Percentiles rank a stretch among this genome's conserved stretches.
phyloP scores from a whole-genome alignment of 2,113 vertebrate genomes.

The Rhodinocichla rosea region DNA sequence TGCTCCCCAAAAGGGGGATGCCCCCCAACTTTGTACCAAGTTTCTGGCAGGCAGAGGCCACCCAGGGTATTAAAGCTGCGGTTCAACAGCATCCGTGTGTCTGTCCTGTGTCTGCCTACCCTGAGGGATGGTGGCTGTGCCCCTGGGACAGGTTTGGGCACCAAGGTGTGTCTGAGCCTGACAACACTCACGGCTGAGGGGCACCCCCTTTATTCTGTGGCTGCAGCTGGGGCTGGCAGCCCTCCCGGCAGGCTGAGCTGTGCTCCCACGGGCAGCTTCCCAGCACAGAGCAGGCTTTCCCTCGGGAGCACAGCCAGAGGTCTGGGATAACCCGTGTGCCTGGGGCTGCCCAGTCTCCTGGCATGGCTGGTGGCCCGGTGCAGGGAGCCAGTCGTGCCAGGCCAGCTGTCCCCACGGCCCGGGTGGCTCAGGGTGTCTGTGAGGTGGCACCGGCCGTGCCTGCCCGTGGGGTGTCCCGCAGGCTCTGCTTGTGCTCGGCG shows the following conservation, averaged over 20 bases:
- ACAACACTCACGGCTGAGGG: fast-evolving
- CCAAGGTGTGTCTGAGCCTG: fast-evolving
- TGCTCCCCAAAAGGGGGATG: background rate
- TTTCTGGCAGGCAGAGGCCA: background rate
- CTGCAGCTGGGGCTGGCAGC: background rate
- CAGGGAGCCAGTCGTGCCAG: fast-evolving
- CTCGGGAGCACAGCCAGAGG: background rate
- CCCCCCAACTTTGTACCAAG: background rate
- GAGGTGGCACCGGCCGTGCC: background rate
- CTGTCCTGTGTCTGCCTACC: background rate
- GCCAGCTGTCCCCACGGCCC: fast-evolving
- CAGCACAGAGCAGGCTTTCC: background rate
- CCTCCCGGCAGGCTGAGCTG: background rate
- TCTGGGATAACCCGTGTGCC: too few species aligned
- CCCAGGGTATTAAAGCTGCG: background rate
- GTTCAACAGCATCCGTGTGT: background rate
- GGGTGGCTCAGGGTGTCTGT: background rate
- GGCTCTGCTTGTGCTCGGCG: constrained; percentile 75
- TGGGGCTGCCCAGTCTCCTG: fast-evolving
- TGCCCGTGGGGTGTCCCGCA: constrained; percentile 64
- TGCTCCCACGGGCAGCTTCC: background rate
- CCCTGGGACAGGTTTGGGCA: background rate
- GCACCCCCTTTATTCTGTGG: background rate
- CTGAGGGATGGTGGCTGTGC: background rate
- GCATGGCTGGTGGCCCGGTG: background rate